These are phyloP conservation scores for Ciona savignyi DNA, from an alignment of 23 tunicate genomes.

Conservation along the genomic window DNA sequence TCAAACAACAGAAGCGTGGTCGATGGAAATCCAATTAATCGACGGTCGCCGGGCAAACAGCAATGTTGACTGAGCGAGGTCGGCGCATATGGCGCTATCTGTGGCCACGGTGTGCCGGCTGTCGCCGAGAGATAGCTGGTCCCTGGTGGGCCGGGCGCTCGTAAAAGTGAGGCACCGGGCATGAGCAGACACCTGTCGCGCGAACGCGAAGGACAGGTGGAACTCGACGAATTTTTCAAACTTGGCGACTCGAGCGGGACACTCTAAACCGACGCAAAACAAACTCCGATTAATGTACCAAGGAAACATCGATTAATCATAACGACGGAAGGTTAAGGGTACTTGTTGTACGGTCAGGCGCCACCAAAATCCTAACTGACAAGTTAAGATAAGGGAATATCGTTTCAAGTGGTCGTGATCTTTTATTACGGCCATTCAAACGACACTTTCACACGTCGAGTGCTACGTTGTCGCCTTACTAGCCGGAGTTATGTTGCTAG, in stretches of 20 bases:
- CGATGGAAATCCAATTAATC: constrained; percentile 16
- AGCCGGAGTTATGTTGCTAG: not conserved
- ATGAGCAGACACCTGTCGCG: not conserved
- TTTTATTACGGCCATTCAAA: constrained; percentile 1
- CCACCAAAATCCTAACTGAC: not conserved
- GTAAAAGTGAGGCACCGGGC: not conserved
- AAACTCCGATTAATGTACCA: too few species aligned
- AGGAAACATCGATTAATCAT: too few species aligned
- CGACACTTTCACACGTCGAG: not conserved
- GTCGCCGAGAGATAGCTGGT: not conserved
- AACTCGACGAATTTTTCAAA: too few species aligned
- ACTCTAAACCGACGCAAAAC: too few species aligned
- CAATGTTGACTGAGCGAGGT: constrained; percentile 11
- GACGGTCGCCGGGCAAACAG: not conserved
- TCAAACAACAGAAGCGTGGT: constrained; percentile 1
- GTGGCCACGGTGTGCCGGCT: constrained; percentile 13
- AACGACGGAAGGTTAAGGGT: not conserved
- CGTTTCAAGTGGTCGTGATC: constrained; percentile 1
- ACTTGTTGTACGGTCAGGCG: not conserved
- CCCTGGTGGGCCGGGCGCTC: not conserved
- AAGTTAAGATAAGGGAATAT: not conserved
- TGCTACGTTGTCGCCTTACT: not conserved
- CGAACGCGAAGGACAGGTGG: constrained; percentile 6
- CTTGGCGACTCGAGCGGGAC: too few species aligned
- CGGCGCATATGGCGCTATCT: constrained; percentile 10